These are phyloP conservation scores for Pyrgilauda ruficollis DNA, from an alignment of 2,113 vertebrate species.

Conservation along the genomic window DNA sequence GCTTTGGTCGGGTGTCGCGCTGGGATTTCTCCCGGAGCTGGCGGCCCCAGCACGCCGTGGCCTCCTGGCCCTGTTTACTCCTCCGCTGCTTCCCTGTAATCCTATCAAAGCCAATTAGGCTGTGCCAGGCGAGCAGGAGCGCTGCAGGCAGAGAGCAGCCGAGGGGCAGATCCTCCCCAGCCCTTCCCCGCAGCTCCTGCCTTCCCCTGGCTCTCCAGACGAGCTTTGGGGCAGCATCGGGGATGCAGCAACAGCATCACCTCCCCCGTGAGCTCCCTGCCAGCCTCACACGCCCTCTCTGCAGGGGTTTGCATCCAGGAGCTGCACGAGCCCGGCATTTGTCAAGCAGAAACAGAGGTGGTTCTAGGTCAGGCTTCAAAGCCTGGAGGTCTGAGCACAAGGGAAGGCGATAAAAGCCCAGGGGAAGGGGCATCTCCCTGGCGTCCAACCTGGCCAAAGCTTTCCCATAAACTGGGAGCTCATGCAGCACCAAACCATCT, in stretches of 20 bases:
- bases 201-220: neutral
- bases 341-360: neutral
- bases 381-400: neutral
- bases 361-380: neutral
- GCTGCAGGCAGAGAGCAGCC: neutral
- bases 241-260: neutral
- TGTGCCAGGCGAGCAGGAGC: neutral
- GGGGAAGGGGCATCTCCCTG: neutral
- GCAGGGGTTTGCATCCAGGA: neutral
- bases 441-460: fast-evolving
- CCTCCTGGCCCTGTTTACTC: slow-evolving; percentile 30
- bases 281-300: fast-evolving
- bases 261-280: neutral
- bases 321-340: neutral
- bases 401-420: neutral
- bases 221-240: neutral
- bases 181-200: neutral
- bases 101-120: slow-evolving; percentile 45
- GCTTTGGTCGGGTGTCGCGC: fast-evolving
- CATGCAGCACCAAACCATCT: neutral
- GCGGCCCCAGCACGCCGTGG: neutral
- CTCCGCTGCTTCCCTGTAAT: neutral
- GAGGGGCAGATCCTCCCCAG: neutral
- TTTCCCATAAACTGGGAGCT: neutral
- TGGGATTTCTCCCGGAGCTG: neutral